These are phyloP conservation scores for Tineola bisselliella DNA, from an alignment of 2,888 invertebrate genomes.

Conservation along the genomic window DNA sequence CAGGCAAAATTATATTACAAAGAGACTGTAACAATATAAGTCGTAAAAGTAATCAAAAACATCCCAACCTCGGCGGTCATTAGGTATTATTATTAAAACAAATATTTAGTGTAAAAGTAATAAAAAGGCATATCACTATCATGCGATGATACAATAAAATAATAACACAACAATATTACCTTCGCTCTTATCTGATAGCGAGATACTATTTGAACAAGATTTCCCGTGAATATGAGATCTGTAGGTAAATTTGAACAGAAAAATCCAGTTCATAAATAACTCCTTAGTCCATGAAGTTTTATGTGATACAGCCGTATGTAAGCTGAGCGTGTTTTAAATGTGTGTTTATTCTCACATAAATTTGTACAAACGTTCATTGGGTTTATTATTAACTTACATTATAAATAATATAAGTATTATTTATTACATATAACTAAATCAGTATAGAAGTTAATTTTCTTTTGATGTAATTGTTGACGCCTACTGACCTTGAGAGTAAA, in stretches of 20 bases:
- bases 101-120: neutral
- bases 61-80: neutral
- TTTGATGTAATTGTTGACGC: too few species aligned
- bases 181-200: neutral
- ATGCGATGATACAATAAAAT: neutral
- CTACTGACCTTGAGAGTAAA: too few species aligned
- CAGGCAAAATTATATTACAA: too few species aligned
- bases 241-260: slow-evolving; percentile 5
- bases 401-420: too few species aligned
- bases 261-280: slow-evolving; percentile 7
- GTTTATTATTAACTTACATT: too few species aligned
- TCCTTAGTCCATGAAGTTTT: slow-evolving; percentile 4
- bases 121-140: neutral
- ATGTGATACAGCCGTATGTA: neutral
- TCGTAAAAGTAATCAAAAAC: neutral
- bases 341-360: too few species aligned
- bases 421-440: too few species aligned
- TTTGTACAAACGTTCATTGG: too few species aligned
- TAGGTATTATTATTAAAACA: neutral
- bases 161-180: slow-evolving; percentile 3
- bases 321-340: neutral
- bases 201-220: slow-evolving; percentile 2
- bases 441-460: too few species aligned
- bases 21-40: too few species aligned
- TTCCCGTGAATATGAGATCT: slow-evolving; percentile 8